Base-by-base conservation (phyloP, 2,113 vertebrate species). In the Indicator maculatus region DNA sequence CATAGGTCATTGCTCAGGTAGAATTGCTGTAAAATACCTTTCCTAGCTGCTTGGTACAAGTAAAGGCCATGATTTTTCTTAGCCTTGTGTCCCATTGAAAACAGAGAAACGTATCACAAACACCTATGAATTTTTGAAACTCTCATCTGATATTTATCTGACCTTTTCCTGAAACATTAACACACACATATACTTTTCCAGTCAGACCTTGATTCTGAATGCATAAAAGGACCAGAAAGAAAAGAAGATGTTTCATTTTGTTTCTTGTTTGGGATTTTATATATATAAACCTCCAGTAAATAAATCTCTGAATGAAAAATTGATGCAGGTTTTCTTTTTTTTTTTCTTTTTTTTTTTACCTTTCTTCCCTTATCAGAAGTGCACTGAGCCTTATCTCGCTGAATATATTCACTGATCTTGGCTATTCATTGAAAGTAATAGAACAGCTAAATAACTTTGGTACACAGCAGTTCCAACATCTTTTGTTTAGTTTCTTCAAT, bases 341-440 rank as follows among this genome's bases (percentile, higher is more conserved):
- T 93, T 92, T 89, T 95, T 52, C 20, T 93, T 92, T 47, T 59
- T 56, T 33, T 63, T 41, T 96, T 84, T 92, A 89, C 88, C 89
- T 87, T 83, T 89, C 45, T 74, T 33, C 76, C 38, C 90, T 97
- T 96, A 97, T 97, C 97, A 96, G 86, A 96, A 95, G 90, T 27
- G 81, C 90, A 88, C 89, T 89, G 93, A 95, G 93, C 91, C 96
- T 78, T 94, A 96, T 97, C 95, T 96, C 28, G 0, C 73, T 58
- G 89, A 95, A 91, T 92, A 81, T 75, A 95, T 96, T 93, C 77
- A 47, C 95, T 95, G 86, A 97, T 97, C 96, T 93, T 58, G 86
- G 93, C 95, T 97, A 95, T 97, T 97, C 96, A 97, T 98, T 97
- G 97, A 96, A 97, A 97, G 95, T 97, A 97, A 97, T 96, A 97